Conservation (phyloP, 37 sponge, comb jelly and placozoan species). For the Oscarella lobularis region DNA sequence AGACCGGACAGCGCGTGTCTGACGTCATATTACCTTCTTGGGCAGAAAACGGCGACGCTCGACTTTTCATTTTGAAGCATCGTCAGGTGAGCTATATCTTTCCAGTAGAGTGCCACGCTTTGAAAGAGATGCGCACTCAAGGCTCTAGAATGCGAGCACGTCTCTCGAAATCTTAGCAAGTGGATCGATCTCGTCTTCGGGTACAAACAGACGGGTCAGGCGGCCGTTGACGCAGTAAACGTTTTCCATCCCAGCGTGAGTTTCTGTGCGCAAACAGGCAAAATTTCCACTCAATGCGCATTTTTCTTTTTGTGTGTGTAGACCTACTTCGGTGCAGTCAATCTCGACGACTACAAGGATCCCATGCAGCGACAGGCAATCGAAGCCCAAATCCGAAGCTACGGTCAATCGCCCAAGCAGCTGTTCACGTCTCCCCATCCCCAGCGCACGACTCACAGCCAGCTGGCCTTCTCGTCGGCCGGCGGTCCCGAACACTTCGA, state of each 20-base stretch:
- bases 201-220: conserved; percentile 80
- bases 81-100: conserved; percentile 46
- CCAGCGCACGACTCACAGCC: conserved; percentile 33
- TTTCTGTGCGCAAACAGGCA: no score
- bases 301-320: conserved; percentile 16
- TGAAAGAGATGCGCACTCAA: conserved; percentile 6
- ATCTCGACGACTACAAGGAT: conserved; percentile 53
- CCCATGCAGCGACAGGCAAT: conserved; percentile 51
- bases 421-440: conserved; percentile 83
- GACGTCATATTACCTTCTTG: conserved; percentile 87
- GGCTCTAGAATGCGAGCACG: conserved; percentile 92
- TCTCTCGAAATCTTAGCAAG: conserved; percentile 78
- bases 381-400: conserved; percentile 76
- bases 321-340: conserved; percentile 74
- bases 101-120: neutral
- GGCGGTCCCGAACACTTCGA: conserved; percentile 19
- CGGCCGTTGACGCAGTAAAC: conserved; percentile 86
- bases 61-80: conserved; percentile 81
- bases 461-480: conserved; percentile 20
- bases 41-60: conserved; percentile 51
- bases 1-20: conserved; percentile 61
- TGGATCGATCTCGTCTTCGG: conserved; percentile 99
- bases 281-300: neutral
- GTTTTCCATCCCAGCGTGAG: conserved; percentile 80
- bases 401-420: conserved; percentile 91